Evolutionary conservation across 2,888 invertebrate species (phyloP), one percentile per base, ranked within the genome.

Genomic region (Melanotus villosus): DNA sequence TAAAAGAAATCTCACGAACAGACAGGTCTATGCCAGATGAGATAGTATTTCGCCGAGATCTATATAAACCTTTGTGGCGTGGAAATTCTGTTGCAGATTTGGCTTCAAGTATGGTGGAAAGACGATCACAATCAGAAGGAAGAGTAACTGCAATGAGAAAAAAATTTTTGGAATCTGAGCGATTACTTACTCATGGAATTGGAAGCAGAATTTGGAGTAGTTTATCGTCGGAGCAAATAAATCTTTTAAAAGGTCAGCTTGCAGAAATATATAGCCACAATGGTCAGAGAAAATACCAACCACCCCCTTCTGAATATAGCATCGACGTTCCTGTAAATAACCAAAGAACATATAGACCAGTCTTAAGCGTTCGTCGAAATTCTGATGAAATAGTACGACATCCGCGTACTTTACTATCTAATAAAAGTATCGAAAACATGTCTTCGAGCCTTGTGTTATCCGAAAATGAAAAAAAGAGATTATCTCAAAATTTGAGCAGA

Each of bases 181-280:
- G 78, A 14, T 72, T 83, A n/a, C 67, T 83, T 26, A 86, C 81
- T 56, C 85, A 85, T 23, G 92, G 93, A 6, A 87, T 94, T 9
- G 93, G 93, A 5, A 92, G 90, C 78, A 89, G 92, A 67, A 87
- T 95, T 59, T 94, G 94, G 89, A 94, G 94, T 79, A 94, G 95
- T 77, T 85, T 95, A 43, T 94, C 95, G 0, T 90, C 92, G 84
- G 94, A 95, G 73, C 95, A 95, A 85, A 92, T 95, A 0, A 91
- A 90, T 76, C 91, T 92, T 21, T 86, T 95, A 41, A 94, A 94
- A 82, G 89, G 89, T 75, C 95, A 95, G 81, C 83, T 95, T 0
- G 92, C 91, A 76, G 93, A 94, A 73, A 95, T 95, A 70, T 95
- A 95, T 76, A 91, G 92, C 57, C 82, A 87, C 18, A 86, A 86